Percentiles rank a stretch among this genome's conserved stretches.
These are phyloP conservation scores for Trididemnum nubilum DNA, from an alignment of 23 tunicate species.

Conservation along the genomic window DNA sequence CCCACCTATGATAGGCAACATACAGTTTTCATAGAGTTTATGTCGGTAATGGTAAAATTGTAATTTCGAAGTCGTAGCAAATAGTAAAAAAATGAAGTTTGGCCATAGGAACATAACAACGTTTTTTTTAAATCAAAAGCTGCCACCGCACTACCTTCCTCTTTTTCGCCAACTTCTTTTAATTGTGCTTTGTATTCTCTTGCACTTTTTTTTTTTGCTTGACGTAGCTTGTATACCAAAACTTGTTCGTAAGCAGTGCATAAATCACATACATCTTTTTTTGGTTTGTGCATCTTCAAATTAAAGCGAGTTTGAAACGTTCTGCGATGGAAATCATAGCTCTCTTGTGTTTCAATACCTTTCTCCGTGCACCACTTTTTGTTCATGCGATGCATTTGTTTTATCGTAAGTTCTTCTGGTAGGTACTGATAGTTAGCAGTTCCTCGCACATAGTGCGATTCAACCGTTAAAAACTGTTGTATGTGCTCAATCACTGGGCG, in stretches of 20 bases:
- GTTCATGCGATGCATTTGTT: conserved; percentile 33
- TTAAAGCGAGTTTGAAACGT: conserved; percentile 22
- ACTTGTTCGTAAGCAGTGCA: not conserved
- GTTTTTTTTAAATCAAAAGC: not conserved
- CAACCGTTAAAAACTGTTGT: conserved; percentile 29
- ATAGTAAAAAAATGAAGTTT: too few relatives aligned
- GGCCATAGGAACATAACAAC: not conserved
- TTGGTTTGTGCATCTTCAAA: conserved; percentile 27
- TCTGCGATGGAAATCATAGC: conserved; percentile 20
- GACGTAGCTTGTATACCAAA: too few relatives aligned
- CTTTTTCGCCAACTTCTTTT: not conserved
- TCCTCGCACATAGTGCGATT: conserved; percentile 29
- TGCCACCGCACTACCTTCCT: not conserved
- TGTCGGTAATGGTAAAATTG: too few relatives aligned
- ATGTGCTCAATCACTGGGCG: conserved; percentile 17
- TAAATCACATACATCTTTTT: conserved; percentile 29
- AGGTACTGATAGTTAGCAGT: conserved; percentile 4
- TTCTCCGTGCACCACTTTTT: not conserved
- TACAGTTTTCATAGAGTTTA: too few relatives aligned
- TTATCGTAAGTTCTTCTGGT: conserved; percentile 21
- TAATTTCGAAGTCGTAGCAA: too few relatives aligned
- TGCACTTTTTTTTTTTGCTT: too few relatives aligned
- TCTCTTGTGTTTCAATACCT: conserved; percentile 1
- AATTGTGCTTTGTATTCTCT: too few relatives aligned
- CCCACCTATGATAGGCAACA: too few relatives aligned